Evolutionary conservation across 2,797 vertebrate species (phyloP).

Genomic region (Sandelia bainsii): DNA sequence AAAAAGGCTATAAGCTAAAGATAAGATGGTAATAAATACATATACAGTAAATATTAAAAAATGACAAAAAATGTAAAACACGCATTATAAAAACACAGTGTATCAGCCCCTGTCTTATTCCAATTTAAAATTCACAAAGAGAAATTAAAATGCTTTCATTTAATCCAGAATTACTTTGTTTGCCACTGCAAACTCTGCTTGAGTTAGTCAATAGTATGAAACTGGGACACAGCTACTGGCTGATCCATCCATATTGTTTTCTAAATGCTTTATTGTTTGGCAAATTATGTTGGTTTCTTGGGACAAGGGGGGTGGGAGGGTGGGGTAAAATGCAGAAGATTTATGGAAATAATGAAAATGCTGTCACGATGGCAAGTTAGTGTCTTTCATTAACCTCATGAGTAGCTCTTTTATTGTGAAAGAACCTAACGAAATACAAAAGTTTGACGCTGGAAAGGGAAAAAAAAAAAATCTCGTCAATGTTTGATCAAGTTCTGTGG

Average conservation of each 20-base stretch:
- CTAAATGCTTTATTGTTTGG: not conserved
- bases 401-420: not conserved
- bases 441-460: slow-evolving; percentile 33
- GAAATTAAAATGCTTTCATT: no score
- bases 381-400: not conserved
- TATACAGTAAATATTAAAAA: no score
- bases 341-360: not conserved
- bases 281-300: not conserved
- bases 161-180: no score
- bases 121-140: no score
- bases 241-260: not conserved
- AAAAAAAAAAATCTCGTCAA: slow-evolving; percentile 22
- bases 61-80: no score
- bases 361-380: not conserved
- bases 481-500: slow-evolving; percentile 60
- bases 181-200: not conserved
- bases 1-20: no score
- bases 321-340: not conserved
- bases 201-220: not conserved
- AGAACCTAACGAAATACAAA: not conserved
- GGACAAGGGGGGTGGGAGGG: not conserved
- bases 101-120: no score
- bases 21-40: no score
- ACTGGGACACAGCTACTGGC: not conserved
- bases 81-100: no score